These are phyloP conservation scores for Ectemnius cavifrons DNA, from an alignment of 2,888 invertebrate genomes.

Conservation along the genomic window DNA sequence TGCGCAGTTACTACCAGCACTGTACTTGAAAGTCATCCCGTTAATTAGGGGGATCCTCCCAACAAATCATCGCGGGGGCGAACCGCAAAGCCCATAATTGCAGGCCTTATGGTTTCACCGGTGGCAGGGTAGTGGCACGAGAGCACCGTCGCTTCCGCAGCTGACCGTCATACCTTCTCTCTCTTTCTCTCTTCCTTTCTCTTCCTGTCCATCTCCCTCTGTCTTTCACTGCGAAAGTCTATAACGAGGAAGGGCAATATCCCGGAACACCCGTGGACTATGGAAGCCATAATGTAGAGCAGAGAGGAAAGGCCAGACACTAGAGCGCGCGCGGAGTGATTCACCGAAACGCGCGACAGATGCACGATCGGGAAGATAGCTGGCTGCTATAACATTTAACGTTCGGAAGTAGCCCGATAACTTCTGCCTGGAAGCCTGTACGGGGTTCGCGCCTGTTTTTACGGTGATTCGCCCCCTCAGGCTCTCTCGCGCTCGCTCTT, in stretches of 20 bases:
- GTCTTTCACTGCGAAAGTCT: constrained; percentile 35
- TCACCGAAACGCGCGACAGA: constrained; percentile 75
- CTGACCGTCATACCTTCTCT: constrained; percentile 62
- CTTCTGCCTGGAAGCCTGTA: constrained; percentile 55
- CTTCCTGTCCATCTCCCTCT: background rate
- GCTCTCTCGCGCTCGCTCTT: constrained; percentile 14
- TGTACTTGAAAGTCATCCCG: constrained; percentile 60
- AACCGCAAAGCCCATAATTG: constrained; percentile 65
- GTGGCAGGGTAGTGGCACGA: constrained; percentile 40
- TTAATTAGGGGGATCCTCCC: constrained; percentile 55
- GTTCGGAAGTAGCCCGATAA: constrained; percentile 61
- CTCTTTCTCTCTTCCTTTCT: too few species aligned
- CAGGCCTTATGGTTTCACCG: constrained; percentile 67
- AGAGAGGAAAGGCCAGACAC: constrained; percentile 37
- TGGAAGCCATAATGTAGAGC: constrained; percentile 73
- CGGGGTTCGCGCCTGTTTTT: constrained; percentile 48
- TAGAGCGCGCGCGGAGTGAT: constrained; percentile 69
- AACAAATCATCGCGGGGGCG: constrained; percentile 58
- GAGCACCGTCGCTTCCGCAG: constrained; percentile 58
- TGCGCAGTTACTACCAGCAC: constrained; percentile 17
- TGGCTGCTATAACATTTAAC: constrained; percentile 43
- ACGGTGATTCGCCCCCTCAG: constrained; percentile 11
- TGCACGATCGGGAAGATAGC: constrained; percentile 76
- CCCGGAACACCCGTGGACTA: constrained; percentile 73
- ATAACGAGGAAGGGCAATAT: constrained; percentile 68